A percentile compares a stretch with the other conserved stretches of the same genome.
Conservation (phyloP, 2,888 invertebrate species). For the Emmelina monodactyla region DNA sequence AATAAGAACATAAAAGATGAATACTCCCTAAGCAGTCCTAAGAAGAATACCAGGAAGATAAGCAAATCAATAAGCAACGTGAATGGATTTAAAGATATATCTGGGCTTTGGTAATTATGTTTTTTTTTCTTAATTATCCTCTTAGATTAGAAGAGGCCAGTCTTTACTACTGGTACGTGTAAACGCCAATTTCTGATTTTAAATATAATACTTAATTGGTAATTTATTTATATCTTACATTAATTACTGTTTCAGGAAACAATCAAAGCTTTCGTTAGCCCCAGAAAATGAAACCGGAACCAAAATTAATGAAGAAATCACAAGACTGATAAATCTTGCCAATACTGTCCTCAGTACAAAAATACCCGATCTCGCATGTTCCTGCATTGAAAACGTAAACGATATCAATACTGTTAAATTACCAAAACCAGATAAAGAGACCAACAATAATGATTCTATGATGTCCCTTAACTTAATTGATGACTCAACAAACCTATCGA, state of each 20-base stretch:
- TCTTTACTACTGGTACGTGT: too few species aligned
- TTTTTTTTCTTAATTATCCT: too few species aligned
- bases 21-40: slow-evolving; percentile 29
- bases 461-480: slow-evolving; percentile 26
- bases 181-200: too few species aligned
- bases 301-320: slow-evolving; percentile 51
- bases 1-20: slow-evolving; percentile 45
- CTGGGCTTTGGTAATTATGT: slow-evolving; percentile 33
- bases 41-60: slow-evolving; percentile 46
- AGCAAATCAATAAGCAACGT: slow-evolving; percentile 56
- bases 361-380: slow-evolving; percentile 46
- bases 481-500: slow-evolving; percentile 20
- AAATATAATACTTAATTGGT: too few species aligned
- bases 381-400: slow-evolving; percentile 23
- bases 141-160: too few species aligned
- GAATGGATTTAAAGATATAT: slow-evolving; percentile 42
- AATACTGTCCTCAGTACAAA: slow-evolving; percentile 54
- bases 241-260: slow-evolving; percentile 51
- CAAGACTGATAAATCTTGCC: slow-evolving; percentile 56
- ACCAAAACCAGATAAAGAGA: slow-evolving; percentile 9
- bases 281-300: slow-evolving; percentile 35
- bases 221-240: too few species aligned
- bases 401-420: slow-evolving; percentile 14
- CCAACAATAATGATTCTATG: slow-evolving; percentile 19
- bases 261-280: slow-evolving; percentile 40